These are phyloP conservation scores for Saccostrea cuccullata DNA, from an alignment of 1,140 invertebrate species.

Conservation along the genomic window DNA sequence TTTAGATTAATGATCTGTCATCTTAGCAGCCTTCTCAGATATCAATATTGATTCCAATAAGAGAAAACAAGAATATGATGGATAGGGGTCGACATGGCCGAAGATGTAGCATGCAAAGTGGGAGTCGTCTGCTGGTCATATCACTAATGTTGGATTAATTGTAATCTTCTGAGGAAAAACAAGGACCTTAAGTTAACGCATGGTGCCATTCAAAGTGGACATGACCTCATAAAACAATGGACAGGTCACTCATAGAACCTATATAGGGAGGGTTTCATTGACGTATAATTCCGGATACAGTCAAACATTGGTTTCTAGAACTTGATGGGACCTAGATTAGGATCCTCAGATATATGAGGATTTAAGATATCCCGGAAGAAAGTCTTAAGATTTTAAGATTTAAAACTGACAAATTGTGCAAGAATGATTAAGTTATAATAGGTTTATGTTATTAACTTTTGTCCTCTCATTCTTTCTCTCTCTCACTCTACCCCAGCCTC, in stretches of 20 bases:
- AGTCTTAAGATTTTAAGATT: too few relatives aligned
- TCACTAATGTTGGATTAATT: not conserved
- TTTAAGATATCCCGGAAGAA: too few relatives aligned
- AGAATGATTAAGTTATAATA: too few relatives aligned
- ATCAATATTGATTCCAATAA: slow-evolving; percentile 7
- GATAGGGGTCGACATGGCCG: slow-evolving; percentile 15
- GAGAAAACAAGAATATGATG: not conserved
- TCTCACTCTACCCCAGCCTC: too few relatives aligned
- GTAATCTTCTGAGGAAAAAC: not conserved
- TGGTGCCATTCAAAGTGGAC: not conserved
- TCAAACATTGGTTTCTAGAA: not conserved
- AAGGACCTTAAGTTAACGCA: not conserved
- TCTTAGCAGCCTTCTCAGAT: not conserved
- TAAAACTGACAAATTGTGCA: too few relatives aligned
- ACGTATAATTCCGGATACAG: not conserved
- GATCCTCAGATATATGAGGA: too few relatives aligned
- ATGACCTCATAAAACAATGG: not conserved
- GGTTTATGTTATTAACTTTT: too few relatives aligned
- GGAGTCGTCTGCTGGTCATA: not conserved
- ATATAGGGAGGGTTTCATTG: not conserved
- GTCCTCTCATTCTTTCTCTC: too few relatives aligned
- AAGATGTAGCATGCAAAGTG: not conserved
- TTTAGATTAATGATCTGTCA: slow-evolving; percentile 17
- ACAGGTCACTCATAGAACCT: not conserved
- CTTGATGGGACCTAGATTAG: too few relatives aligned